Conservation (phyloP, 2,113 vertebrate species). For the Psettodes erumei region DNA sequence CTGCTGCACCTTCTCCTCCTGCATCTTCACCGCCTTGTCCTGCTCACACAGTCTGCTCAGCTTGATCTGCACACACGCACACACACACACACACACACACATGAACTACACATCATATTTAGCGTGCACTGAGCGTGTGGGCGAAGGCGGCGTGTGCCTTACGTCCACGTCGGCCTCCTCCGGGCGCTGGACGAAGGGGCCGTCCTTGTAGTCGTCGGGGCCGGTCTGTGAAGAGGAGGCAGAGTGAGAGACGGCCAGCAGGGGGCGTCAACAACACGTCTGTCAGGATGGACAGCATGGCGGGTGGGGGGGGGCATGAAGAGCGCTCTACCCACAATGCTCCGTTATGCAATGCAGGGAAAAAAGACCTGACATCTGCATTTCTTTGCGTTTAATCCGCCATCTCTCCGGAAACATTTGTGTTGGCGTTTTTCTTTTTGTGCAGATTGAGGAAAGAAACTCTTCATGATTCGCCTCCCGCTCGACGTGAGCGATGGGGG, state of each 20-base stretch:
- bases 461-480: conserved; percentile 1
- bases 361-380: neutral
- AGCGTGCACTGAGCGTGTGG: neutral
- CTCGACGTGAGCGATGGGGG: too few relatives aligned
- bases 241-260: conserved; percentile 27
- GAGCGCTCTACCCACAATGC: neutral
- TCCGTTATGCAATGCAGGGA: neutral
- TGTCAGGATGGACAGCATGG: neutral
- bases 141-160: conserved; percentile 69
- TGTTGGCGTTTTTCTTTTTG: too few relatives aligned
- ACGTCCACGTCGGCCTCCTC: conserved; percentile 93
- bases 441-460: neutral
- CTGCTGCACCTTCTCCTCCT: conserved; percentile 95
- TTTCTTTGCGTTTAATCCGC: neutral
- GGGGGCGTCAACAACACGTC: conserved; percentile 20
- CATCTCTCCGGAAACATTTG: neutral
- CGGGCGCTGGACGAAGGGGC: conserved; percentile 82
- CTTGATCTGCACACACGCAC: conserved; percentile 87
- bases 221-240: conserved; percentile 83
- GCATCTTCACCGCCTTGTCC: conserved; percentile 91
- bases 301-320: neutral
- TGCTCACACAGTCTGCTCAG: conserved; percentile 95
- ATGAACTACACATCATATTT: neutral
- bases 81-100: conserved; percentile 37
- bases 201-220: conserved; percentile 88